Conservation (phyloP, 2,888 invertebrate genomes). For the Drosophila kokeensis region DNA sequence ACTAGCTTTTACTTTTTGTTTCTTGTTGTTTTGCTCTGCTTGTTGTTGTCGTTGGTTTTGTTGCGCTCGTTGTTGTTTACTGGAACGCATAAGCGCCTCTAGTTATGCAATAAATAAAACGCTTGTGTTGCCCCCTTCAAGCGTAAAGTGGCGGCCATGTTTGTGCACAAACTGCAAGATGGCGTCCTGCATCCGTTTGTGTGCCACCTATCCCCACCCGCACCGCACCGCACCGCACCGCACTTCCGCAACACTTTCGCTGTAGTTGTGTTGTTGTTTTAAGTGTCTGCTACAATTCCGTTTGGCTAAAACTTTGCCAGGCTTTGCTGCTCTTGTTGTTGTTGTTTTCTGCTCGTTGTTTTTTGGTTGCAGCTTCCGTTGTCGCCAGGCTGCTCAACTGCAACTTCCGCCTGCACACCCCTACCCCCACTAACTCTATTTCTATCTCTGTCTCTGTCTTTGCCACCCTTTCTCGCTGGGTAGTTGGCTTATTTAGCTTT, state of each 20-base stretch:
- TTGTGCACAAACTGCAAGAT: conserved; percentile 73
- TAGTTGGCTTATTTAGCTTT: conserved; percentile 65
- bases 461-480: conserved; percentile 1
- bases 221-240: background rate
- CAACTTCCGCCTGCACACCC: conserved; percentile 36
- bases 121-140: conserved; percentile 57
- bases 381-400: conserved; percentile 54
- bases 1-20: conserved; percentile 5
- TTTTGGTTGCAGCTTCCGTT: conserved; percentile 56
- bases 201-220: background rate
- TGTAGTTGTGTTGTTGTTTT: conserved; percentile 40
- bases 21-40: background rate
- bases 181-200: conserved; percentile 73
- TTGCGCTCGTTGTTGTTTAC: conserved; percentile 3
- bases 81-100: conserved; percentile 71
- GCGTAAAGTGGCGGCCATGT: conserved; percentile 65
- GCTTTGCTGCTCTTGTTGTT: conserved; percentile 32
- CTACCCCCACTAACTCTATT: background rate
- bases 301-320: conserved; percentile 50
- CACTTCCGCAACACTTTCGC: conserved; percentile 63
- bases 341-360: conserved; percentile 47
- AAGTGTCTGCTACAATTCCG: conserved; percentile 65
- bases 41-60: background rate
- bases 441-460: background rate
- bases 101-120: conserved; percentile 78